A percentile compares a stretch with the other conserved stretches of the same genome.
Conservation (phyloP, 2,888 invertebrate genomes). For the Oscheius sp. region DNA sequence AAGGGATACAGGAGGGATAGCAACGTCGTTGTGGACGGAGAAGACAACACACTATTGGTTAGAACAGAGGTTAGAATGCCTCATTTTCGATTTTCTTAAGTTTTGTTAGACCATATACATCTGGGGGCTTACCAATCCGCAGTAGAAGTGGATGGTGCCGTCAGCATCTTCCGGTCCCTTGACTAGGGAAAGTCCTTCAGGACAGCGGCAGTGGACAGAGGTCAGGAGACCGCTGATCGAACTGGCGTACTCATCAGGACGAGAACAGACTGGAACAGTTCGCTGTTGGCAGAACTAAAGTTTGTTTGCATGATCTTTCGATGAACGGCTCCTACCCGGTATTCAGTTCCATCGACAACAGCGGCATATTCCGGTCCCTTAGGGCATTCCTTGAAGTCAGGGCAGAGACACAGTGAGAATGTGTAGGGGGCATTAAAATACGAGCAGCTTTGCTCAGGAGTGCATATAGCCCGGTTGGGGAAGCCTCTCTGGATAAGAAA, state of each 20-base stretch:
- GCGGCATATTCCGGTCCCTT: conserved; percentile 28
- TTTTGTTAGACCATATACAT: not conserved
- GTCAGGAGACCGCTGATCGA: conserved; percentile 51
- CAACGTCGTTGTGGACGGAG: conserved; percentile 1
- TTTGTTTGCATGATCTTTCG: too few species aligned
- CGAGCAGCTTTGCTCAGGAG: conserved; percentile 45
- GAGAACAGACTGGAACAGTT: too few species aligned
- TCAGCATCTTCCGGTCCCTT: conserved; percentile 18
- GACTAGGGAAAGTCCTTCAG: conserved; percentile 31
- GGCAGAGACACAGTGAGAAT: conserved; percentile 50
- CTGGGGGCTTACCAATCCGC: conserved; percentile 39
- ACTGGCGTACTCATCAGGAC: conserved; percentile 43
- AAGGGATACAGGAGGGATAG: not conserved
- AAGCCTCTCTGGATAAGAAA: conserved; percentile 39
- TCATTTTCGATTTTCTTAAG: too few species aligned
- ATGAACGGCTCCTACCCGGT: conserved; percentile 38
- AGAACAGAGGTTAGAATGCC: too few species aligned
- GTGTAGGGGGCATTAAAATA: conserved; percentile 40
- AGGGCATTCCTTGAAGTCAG: conserved; percentile 38
- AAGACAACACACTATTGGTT: not conserved
- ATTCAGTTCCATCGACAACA: conserved; percentile 41
- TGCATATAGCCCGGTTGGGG: conserved; percentile 43
- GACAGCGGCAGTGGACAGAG: conserved; percentile 52
- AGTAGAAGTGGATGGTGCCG: conserved; percentile 40
- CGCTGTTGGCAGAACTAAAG: too few species aligned